Base-by-base conservation (phyloP, 2,797 vertebrate genomes). In the Hyperoplus lanceolatus region DNA sequence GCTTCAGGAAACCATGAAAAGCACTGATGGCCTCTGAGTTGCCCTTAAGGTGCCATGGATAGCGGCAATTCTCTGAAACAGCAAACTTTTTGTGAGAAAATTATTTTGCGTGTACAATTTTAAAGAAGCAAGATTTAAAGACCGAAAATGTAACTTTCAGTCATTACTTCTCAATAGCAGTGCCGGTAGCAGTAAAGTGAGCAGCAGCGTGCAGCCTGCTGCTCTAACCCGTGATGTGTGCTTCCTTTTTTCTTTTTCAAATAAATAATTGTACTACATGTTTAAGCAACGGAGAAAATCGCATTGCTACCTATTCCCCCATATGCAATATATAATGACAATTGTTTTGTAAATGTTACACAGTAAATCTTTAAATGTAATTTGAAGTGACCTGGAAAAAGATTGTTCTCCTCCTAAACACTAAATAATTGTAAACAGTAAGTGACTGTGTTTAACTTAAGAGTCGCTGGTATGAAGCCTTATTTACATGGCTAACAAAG, bases 1-100 rank as follows among this genome's bases (percentile, higher is more conserved):
- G 64, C 69, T 68, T 55, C 65, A 46, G 75, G 63, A 79, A 73
- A 79, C 45, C 48, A 73, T 50, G 43, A 42, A 81, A 80, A 84
- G 53, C 65, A 61, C 42, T 12, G 65, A 56, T 16, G 58, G 50
- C 74, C 70, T 64, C 48, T 49, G 73, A 73, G 65, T 59, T 67
- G 21, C 45, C 64, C 67, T 69, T 68, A 71, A 59, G 14, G 59
- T 62, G 62, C 71, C 42, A 64, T 54, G 87, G 86, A 79, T 75
- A 87, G 56, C 68, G 54, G 39, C 53, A 39, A 29, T 50, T 61
- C 48, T 54, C 8, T 54, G 13, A 49, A 80, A 78, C 49, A 50
- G 38, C 39, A 29, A 75, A 57, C 68, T 70, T 38, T 45, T 67
- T 59, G 1, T 62, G 6, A 72, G 12, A 59, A 69, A 41, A 43